Conservation (phyloP, 2,797 vertebrate genomes). For the Chelon labrosus region DNA sequence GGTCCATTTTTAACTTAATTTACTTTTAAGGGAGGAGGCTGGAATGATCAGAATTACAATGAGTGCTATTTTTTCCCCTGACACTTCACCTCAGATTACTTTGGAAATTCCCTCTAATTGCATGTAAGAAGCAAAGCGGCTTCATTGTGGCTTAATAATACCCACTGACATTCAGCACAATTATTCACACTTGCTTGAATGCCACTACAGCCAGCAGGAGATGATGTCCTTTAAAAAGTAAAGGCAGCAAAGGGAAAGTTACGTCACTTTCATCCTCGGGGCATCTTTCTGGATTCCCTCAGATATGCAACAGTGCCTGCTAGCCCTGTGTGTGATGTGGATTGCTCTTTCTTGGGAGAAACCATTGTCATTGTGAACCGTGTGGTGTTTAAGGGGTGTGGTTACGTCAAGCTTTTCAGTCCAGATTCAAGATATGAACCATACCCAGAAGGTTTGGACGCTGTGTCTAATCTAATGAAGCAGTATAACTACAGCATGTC, state of each 20-base stretch:
- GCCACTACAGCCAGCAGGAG: conserved; percentile 73
- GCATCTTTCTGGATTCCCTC: conserved; percentile 55
- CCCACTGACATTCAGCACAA: conserved; percentile 82
- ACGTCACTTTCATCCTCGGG: conserved; percentile 62
- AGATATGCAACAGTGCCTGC: conserved; percentile 43
- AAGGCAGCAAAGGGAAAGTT: conserved; percentile 65
- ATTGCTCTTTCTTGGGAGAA: conserved; percentile 50
- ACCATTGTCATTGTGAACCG: conserved; percentile 23
- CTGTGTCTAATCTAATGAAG: background rate
- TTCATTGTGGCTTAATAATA: conserved; percentile 67
- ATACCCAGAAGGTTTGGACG: background rate
- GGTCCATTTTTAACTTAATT: background rate
- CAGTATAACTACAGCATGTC: background rate
- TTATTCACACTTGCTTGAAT: conserved; percentile 80
- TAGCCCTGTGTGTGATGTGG: conserved; percentile 14
- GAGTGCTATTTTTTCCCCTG: background rate
- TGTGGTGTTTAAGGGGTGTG: conserved; percentile 48
- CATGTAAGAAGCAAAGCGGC: conserved; percentile 40
- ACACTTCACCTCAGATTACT: conserved; percentile 17
- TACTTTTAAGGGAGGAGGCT: background rate
- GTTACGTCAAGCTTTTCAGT: conserved; percentile 25
- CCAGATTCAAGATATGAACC: conserved; percentile 13
- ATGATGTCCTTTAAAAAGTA: conserved; percentile 78
- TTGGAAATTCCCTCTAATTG: conserved; percentile 8
- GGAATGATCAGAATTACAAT: background rate